Base-by-base conservation (phyloP, 2,113 vertebrate species). In the Cebus imitator region DNA sequence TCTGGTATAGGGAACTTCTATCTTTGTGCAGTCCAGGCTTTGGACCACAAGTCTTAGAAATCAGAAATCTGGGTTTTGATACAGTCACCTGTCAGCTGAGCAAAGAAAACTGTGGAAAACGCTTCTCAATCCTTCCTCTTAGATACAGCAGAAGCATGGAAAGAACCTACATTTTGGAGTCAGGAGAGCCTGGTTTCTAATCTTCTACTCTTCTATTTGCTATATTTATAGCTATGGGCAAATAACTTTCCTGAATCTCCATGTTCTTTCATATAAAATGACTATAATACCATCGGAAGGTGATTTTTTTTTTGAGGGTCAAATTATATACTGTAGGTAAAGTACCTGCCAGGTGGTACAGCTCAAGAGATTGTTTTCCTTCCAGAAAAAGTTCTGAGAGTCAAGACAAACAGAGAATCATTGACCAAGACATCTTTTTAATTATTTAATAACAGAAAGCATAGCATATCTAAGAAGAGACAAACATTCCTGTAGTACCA, bases 241-340 rank as follows among this genome's bases (percentile, higher is more conserved):
- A 94, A 82, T 93, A 82, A 90, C 40, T 70, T 93, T 18, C n/a
- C 50, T 48, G 66, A 96, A 78, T 48, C 21, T 87, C 45, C n/a
- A 21, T 57, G 72, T 48, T 85, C 73, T 94, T 95, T 37, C 27
- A 21, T 84, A 16, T 81, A 78, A 96, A 96, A 55, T 73, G 48
- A 52, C 20, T 21, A 61, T 35, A 79, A 79, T 20, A 13, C 16
- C 27, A 13, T 78, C 73, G 86, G 96, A 96, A 27, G 18, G 12
- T 72, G n/a, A 94, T 12, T 43, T 43, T 93, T 50, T 45, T 64
- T 64, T 64, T 52, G 23, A 87, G 6, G n/a, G 88, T 85, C 64
- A 93, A 81, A 50, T 75, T n/a, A 96, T 8, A 48, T 27, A 30
- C 37, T 87, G 0, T 43, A 61, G 23, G 17, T 80, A 94, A 86